Conservation (phyloP, 1,140 invertebrate genomes). For the Penaeus indicus region DNA sequence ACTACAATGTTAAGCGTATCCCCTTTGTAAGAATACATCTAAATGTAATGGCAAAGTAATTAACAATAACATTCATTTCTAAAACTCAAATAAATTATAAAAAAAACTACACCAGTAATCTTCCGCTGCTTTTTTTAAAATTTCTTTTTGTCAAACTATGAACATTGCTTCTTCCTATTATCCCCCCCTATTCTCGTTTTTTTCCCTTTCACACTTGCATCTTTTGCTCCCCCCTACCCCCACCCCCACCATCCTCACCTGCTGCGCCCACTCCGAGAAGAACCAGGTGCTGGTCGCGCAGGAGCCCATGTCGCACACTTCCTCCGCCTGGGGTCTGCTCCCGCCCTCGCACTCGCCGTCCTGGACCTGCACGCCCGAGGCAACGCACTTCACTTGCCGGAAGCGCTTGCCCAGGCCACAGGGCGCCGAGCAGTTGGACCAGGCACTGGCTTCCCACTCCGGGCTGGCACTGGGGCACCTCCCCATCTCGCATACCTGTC, state of each 20-base stretch:
- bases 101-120: too few relatives aligned
- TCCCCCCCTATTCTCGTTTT: too few relatives aligned
- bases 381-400: conserved; percentile 75
- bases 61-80: too few relatives aligned
- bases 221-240: too few relatives aligned
- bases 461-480: conserved; percentile 70
- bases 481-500: conserved; percentile 68
- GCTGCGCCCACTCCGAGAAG: conserved; percentile 71
- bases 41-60: too few relatives aligned
- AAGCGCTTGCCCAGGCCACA: conserved; percentile 78
- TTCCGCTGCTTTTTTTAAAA: too few relatives aligned
- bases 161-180: too few relatives aligned
- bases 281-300: conserved; percentile 70
- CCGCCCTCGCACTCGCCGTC: conserved; percentile 68
- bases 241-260: conserved; percentile 25
- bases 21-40: too few relatives aligned
- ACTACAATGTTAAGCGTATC: too few relatives aligned
- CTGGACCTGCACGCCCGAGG: conserved; percentile 64
- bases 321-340: conserved; percentile 68
- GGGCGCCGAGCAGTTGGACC: conserved; percentile 71
- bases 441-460: conserved; percentile 56
- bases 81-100: too few relatives aligned
- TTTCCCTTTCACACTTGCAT: too few relatives aligned
- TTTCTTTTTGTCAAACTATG: too few relatives aligned
- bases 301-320: conserved; percentile 74